phyloP scores from a whole-genome alignment of 1,140 invertebrate genomes.

The Geopemphigus sp. region DNA sequence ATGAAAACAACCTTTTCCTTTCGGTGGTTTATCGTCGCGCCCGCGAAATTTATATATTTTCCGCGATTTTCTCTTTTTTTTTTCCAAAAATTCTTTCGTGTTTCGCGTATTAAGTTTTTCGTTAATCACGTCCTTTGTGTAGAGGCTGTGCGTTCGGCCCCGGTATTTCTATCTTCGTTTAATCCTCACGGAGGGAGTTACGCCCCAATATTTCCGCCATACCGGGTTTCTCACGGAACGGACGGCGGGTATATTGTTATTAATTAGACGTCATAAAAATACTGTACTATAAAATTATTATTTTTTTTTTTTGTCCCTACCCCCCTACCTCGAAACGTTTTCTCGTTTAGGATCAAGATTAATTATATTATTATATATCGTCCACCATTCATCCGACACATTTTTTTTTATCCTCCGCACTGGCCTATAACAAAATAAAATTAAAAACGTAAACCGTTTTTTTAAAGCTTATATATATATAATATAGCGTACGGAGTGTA shows the following conservation, averaged over 20 bases:
- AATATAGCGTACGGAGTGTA: too few relatives aligned
- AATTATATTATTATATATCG: not conserved
- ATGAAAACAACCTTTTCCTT: too few relatives aligned
- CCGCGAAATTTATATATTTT: too few relatives aligned
- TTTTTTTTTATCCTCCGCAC: not conserved
- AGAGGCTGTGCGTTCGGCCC: not conserved
- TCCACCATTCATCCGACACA: not conserved
- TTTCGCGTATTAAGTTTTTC: not conserved
- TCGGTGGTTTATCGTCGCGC: too few relatives aligned
- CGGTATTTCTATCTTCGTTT: constrained; percentile 14
- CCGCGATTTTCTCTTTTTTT: too few relatives aligned
- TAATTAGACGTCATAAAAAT: constrained; percentile 40
- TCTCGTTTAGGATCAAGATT: constrained; percentile 26
- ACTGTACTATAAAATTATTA: constrained; percentile 9
- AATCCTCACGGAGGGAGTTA: constrained; percentile 34
- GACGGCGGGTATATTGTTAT: constrained; percentile 21
- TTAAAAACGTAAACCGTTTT: too few relatives aligned
- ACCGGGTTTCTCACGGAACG: constrained; percentile 27
- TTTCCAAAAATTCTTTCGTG: constrained; percentile 14
- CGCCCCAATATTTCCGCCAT: constrained; percentile 30
- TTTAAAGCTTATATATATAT: too few relatives aligned
- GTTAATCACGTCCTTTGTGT: constrained; percentile 14
- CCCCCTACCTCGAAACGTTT: not conserved
- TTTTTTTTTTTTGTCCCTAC: not conserved
- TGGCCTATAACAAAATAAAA: too few relatives aligned